Percentiles rank a stretch among this genome's conserved stretches.
These are phyloP conservation scores for Galeopterus variegatus DNA, from an alignment of 2,113 vertebrate genomes.

Conservation along the genomic window DNA sequence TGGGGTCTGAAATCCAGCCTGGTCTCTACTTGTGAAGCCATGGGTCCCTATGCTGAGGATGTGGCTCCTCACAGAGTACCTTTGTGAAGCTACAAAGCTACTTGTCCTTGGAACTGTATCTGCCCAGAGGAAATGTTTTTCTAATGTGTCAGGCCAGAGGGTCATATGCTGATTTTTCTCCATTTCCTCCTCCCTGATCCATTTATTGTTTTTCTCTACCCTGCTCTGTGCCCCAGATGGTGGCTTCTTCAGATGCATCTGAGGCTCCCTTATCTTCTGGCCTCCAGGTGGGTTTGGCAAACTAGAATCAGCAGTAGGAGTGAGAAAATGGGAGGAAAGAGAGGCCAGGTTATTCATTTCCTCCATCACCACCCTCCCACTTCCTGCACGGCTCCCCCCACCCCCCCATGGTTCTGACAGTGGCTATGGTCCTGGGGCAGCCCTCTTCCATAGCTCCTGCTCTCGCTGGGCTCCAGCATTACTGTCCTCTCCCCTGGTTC, in stretches of 20 bases:
- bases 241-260: neutral
- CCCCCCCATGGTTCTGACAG: neutral
- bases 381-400: too few relatives aligned
- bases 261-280: neutral
- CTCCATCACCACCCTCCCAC: neutral
- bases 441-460: neutral
- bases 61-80: neutral
- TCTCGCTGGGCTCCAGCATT: neutral
- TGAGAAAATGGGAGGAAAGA: neutral
- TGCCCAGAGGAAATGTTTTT: neutral
- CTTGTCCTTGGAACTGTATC: neutral
- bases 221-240: neutral
- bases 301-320: neutral
- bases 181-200: neutral
- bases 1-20: constrained; percentile 19
- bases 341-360: neutral
- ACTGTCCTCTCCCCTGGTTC: neutral
- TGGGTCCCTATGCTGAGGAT: neutral
- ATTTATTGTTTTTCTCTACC: neutral
- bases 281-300: neutral
- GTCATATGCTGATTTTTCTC: neutral
- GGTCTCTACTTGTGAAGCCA: neutral
- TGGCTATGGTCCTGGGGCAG: neutral
- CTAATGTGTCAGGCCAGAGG: neutral
- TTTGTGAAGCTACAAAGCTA: neutral